Evolutionary conservation across 1,140 invertebrate genomes (phyloP).

Genomic region (Manduca sexta): DNA sequence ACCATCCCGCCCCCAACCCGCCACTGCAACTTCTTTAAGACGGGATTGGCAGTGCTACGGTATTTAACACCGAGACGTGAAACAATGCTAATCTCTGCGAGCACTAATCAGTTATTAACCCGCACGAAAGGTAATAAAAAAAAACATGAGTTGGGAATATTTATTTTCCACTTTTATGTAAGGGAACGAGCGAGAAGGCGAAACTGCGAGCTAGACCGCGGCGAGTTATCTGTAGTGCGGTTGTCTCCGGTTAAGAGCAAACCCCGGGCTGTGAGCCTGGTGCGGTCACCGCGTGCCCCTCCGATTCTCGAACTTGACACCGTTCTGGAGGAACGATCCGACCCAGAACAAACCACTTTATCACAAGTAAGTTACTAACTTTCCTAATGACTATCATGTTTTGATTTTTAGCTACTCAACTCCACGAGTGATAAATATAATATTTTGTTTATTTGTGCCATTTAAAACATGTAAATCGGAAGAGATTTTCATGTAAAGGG

Average conservation of each 20-base stretch:
- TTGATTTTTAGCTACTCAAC: neutral
- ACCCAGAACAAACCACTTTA: constrained; percentile 79
- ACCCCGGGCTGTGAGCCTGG: constrained; percentile 78
- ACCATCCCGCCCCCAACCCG: too few relatives aligned
- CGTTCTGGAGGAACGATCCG: constrained; percentile 84
- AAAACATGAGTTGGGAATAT: neutral
- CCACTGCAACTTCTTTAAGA: too few relatives aligned
- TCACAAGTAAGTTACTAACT: constrained; percentile 39
- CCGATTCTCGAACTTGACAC: constrained; percentile 85
- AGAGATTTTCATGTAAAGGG: too few relatives aligned
- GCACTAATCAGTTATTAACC: too few relatives aligned
- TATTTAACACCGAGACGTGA: too few relatives aligned
- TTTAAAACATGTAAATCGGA: too few relatives aligned
- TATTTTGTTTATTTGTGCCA: too few relatives aligned
- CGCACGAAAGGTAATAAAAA: neutral
- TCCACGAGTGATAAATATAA: too few relatives aligned
- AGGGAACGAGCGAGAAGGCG: constrained; percentile 83
- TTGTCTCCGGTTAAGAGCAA: constrained; percentile 80
- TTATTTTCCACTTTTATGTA: neutral
- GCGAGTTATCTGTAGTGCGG: constrained; percentile 84
- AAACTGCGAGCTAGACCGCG: constrained; percentile 85
- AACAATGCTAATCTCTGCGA: too few relatives aligned
- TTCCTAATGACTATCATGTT: neutral
- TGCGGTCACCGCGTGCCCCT: constrained; percentile 77
- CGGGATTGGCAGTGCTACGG: too few relatives aligned